These are phyloP conservation scores for Leptura quadrifasciata DNA, from an alignment of 2,888 invertebrate genomes.

Conservation along the genomic window DNA sequence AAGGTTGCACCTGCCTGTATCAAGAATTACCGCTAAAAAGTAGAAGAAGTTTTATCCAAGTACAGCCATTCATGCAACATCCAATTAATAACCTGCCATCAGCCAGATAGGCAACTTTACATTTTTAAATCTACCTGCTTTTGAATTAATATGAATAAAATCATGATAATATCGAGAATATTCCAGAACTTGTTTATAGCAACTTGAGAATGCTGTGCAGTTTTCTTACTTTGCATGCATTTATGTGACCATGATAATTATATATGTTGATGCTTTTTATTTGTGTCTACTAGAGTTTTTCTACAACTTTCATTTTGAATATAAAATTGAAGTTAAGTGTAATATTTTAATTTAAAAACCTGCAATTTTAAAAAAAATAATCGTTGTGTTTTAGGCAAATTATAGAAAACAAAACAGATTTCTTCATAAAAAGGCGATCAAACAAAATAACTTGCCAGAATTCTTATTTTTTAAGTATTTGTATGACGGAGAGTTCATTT, in stretches of 20 bases:
- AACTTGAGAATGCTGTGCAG: neutral
- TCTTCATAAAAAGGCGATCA: no score
- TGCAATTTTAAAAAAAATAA: no score
- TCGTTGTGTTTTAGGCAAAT: no score
- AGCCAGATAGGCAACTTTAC: slow-evolving; percentile 24
- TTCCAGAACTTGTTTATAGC: slow-evolving; percentile 24
- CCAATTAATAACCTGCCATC: slow-evolving; percentile 44
- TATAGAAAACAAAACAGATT: no score
- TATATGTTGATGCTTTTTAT: no score
- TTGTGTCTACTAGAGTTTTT: no score
- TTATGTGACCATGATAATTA: neutral
- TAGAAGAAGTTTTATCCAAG: slow-evolving; percentile 50
- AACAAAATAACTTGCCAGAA: no score
- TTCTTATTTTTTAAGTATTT: no score
- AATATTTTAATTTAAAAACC: no score
- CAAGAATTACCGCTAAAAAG: slow-evolving; percentile 42
- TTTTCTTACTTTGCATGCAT: neutral
- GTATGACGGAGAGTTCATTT: no score
- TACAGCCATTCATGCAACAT: slow-evolving; percentile 41
- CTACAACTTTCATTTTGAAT: no score
- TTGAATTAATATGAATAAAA: slow-evolving; percentile 33
- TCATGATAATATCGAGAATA: slow-evolving; percentile 23
- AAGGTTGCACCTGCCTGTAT: slow-evolving; percentile 35
- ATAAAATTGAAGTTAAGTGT: no score
- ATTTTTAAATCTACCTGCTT: slow-evolving; percentile 33